Percentiles rank a stretch among this genome's conserved stretches.
Evolutionary conservation across 2,113 vertebrate species (phyloP).

Genomic region (Eupsittula cactorum): DNA sequence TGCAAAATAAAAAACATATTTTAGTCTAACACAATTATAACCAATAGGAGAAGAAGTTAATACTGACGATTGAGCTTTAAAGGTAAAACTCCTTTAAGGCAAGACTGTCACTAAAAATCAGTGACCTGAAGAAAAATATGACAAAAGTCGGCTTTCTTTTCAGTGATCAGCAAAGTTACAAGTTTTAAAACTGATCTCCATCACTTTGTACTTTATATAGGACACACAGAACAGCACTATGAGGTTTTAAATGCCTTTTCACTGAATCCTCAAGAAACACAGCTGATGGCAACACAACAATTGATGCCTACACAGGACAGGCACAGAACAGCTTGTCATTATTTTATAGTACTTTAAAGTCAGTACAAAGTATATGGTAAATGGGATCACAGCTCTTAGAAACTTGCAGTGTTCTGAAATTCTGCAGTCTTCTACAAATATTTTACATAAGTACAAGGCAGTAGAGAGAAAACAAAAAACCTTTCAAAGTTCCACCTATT

Average conservation of each 20-base stretch:
- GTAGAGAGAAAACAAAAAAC: neutral
- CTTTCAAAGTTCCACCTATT: neutral
- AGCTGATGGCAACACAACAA: neutral
- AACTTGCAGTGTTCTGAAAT: neutral
- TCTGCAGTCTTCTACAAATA: neutral
- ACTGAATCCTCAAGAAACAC: neutral
- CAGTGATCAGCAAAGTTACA: neutral
- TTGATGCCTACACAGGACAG: neutral
- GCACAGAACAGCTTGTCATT: neutral
- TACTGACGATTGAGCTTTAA: neutral
- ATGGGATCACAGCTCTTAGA: neutral
- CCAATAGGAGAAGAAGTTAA: neutral
- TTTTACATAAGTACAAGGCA: neutral
- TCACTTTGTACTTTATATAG: neutral
- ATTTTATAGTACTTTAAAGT: neutral
- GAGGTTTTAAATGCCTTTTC: neutral
- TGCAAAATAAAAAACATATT: neutral
- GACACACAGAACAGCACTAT: neutral
- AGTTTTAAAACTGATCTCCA: neutral
- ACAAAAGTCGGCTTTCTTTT: neutral
- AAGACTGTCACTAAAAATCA: neutral
- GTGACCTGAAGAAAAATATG: neutral
- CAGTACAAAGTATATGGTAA: neutral
- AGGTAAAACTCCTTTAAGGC: neutral
- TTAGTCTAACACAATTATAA: neutral